These are phyloP conservation scores for Colletes latitarsis DNA, from an alignment of 1,140 invertebrate genomes.

Conservation along the genomic window DNA sequence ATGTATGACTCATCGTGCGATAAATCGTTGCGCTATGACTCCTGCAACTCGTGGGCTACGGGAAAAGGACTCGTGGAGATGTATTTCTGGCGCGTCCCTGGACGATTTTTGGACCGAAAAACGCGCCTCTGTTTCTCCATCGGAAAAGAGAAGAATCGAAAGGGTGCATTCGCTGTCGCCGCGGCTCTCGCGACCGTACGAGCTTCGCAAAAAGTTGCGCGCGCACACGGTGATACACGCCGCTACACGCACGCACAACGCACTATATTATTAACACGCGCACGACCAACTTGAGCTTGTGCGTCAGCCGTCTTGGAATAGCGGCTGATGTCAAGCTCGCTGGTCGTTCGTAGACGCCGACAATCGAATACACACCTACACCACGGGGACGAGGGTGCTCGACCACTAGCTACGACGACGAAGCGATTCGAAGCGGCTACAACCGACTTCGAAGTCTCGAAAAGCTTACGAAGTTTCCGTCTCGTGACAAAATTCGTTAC, in stretches of 20 bases:
- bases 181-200: not conserved
- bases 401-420: conserved; percentile 15
- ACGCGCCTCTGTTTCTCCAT: not conserved
- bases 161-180: not conserved
- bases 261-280: conserved; percentile 47
- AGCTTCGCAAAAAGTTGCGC: conserved; percentile 37
- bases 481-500: not conserved
- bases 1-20: too few species aligned
- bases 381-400: conserved; percentile 9
- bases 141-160: not conserved
- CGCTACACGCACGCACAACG: conserved; percentile 7
- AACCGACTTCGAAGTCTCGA: not conserved
- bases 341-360: conserved; percentile 62
- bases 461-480: not conserved
- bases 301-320: conserved; percentile 79
- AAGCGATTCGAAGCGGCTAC: not conserved
- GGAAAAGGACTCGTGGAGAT: not conserved
- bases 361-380: not conserved
- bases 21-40: too few species aligned
- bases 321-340: conserved; percentile 78
- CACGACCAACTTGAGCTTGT: conserved; percentile 54
- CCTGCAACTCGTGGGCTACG: not conserved
- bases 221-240: conserved; percentile 19
- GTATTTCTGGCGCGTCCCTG: not conserved
- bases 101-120: not conserved